Base-by-base conservation (phyloP, 2,888 invertebrate genomes). In the Melanargia galathea region DNA sequence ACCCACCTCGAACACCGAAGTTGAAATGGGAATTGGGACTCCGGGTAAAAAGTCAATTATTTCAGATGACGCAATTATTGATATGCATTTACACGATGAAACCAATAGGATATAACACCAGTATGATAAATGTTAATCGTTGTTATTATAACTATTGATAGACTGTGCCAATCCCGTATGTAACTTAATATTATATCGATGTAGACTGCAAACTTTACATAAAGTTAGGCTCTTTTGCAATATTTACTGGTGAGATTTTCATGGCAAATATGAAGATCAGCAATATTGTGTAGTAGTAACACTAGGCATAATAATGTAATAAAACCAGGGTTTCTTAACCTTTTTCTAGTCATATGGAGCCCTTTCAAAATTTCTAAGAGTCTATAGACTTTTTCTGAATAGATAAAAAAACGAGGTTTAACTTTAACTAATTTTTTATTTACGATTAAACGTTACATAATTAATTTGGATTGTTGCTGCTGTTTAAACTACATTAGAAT, bases 21-120 rank as follows among this genome's bases (percentile, higher is more conserved):
- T 79, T 10, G 89, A 89, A 63, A 75, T 82, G 22, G 84, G 83
- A 10, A 74, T 81, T 2, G 74, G 79, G 38, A 85, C 84, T 1
- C 83, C 87, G 0, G 91, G 90, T 63, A 87, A 88, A 70, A 92
- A 92, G 74, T 92, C 92, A 13, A 76, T 92, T 54, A 73, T 76
- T 0, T 92, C 93, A 11, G 93, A 93, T 71, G 92, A 93, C 62
- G 92, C 93, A 62, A 92, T 93, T 64, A 91, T 93, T 63, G 93
- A 93, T 69, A 92, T 93, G 92, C 92, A 89, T 86, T 84, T 89
- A 83, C 75, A 82, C 64, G 82, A 80, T 18, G 55, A 63, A 40
- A 66, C 62, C 22, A 60, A 65, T 49, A 65, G 57, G 43, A 61
- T 64, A 58, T 64, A 52, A 16, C 30, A 46, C 13, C 33, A 33